Percentiles rank a stretch among this genome's conserved stretches.
These are phyloP conservation scores for Sus cebifrons DNA, from an alignment of 2,797 vertebrate species.

Conservation along the genomic window DNA sequence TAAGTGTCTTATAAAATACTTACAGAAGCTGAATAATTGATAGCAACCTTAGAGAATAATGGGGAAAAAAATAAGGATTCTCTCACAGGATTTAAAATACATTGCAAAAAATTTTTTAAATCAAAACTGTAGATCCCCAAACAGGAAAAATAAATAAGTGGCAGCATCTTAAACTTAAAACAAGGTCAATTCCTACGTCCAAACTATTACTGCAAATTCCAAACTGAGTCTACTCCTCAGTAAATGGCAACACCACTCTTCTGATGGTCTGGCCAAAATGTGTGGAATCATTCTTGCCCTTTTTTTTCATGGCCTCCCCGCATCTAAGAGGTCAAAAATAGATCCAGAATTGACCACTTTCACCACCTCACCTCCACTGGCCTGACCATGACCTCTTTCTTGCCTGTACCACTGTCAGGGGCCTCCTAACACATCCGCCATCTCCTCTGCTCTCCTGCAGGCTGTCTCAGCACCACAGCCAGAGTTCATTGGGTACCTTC, in stretches of 20 bases:
- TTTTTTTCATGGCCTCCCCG: neutral
- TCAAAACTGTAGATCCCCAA: constrained; percentile 32
- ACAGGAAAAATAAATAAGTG: neutral
- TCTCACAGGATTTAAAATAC: constrained; percentile 1
- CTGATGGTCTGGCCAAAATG: neutral
- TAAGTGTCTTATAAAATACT: constrained; percentile 33
- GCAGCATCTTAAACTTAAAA: constrained; percentile 23
- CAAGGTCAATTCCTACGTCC: neutral
- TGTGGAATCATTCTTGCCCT: neutral
- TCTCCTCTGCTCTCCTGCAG: neutral
- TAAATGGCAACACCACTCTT: neutral
- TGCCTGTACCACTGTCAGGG: no score
- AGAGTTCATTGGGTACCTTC: neutral
- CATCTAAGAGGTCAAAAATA: neutral
- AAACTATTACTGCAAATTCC: neutral
- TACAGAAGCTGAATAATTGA: neutral
- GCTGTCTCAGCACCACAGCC: neutral
- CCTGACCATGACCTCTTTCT: neutral
- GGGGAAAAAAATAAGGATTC: neutral
- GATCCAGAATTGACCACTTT: neutral
- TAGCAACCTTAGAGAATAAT: neutral
- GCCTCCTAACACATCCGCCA: neutral
- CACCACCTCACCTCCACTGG: accelerated
- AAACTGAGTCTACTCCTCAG: neutral
- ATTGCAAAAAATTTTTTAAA: constrained; percentile 3